Evolutionary conservation across 2,888 invertebrate species (phyloP).

Genomic region (Megaustenia siamemsis): DNA sequence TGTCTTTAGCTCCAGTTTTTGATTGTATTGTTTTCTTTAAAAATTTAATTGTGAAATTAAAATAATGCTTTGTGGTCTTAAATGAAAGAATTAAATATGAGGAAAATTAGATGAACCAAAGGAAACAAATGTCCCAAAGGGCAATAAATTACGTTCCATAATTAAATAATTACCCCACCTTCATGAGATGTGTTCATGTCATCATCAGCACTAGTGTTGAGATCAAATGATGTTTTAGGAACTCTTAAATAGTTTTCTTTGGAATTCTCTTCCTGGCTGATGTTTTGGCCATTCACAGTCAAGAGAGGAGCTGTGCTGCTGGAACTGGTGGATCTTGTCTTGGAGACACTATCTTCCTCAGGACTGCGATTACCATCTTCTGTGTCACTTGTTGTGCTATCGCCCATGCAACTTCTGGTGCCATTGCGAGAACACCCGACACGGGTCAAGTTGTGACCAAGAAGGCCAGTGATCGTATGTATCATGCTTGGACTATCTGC

Average conservation of each 20-base stretch:
- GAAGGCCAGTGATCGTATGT: conserved; percentile 69
- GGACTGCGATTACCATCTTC: not conserved
- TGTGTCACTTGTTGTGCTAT: not conserved
- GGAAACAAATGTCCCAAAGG: not conserved
- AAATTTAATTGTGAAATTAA: no score
- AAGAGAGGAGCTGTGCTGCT: conserved; percentile 21
- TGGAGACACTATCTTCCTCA: not conserved
- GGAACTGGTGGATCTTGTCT: not conserved
- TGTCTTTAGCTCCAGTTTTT: no score
- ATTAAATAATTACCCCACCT: not conserved
- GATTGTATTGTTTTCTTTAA: no score
- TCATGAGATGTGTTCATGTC: conserved; percentile 15
- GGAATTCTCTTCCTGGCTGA: not conserved
- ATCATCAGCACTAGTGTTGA: conserved; percentile 6
- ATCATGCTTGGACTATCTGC: conserved; percentile 63
- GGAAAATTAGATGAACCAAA: not conserved
- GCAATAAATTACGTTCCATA: not conserved
- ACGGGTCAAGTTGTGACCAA: conserved; percentile 62
- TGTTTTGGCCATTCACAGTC: not conserved
- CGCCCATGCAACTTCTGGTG: not conserved
- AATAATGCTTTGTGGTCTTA: no score
- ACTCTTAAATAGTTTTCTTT: not conserved
- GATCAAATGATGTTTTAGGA: not conserved
- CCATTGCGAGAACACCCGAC: not conserved
- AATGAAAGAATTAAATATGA: no score